These are phyloP conservation scores for Habroteleia sp. DNA, from an alignment of 2,888 invertebrate genomes.

Conservation along the genomic window DNA sequence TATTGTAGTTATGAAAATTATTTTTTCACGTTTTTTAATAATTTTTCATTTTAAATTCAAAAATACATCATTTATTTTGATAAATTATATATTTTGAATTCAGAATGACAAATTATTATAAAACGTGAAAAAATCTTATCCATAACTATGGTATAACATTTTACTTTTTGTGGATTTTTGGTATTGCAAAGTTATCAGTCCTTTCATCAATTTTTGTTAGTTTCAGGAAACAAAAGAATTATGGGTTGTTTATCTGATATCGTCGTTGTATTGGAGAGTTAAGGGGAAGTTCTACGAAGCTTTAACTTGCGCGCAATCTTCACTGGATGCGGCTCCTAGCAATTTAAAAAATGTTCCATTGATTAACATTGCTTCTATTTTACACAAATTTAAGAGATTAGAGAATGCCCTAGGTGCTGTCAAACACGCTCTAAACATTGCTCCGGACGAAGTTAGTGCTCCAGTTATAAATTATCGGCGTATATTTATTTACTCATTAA, in stretches of 20 bases:
- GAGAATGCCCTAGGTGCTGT: constrained; percentile 85
- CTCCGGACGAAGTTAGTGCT: constrained; percentile 84
- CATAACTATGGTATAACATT: too few relatives aligned
- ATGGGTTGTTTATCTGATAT: constrained; percentile 88
- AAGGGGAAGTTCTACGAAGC: constrained; percentile 86
- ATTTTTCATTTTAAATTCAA: too few relatives aligned
- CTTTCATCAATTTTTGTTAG: constrained; percentile 60
- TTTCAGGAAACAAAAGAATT: constrained; percentile 88
- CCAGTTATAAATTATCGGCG: too few relatives aligned
- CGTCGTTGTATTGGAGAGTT: constrained; percentile 90
- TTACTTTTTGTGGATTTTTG: too few relatives aligned
- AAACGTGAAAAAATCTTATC: too few relatives aligned
- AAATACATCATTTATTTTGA: neutral
- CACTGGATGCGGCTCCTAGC: constrained; percentile 83
- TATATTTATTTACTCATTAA: too few relatives aligned
- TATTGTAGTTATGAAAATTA: too few relatives aligned
- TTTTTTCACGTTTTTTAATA: too few relatives aligned
- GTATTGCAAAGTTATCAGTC: too few relatives aligned
- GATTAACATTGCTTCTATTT: constrained; percentile 86
- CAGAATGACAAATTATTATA: too few relatives aligned
- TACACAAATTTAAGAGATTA: constrained; percentile 85
- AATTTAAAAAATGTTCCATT: constrained; percentile 86
- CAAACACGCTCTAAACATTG: constrained; percentile 84
- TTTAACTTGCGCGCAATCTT: constrained; percentile 86
- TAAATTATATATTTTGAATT: too few relatives aligned